A percentile compares a stretch with the other conserved stretches of the same genome.
Evolutionary conservation across 2,113 vertebrate genomes (phyloP).

Genomic region (Danio rerio): DNA sequence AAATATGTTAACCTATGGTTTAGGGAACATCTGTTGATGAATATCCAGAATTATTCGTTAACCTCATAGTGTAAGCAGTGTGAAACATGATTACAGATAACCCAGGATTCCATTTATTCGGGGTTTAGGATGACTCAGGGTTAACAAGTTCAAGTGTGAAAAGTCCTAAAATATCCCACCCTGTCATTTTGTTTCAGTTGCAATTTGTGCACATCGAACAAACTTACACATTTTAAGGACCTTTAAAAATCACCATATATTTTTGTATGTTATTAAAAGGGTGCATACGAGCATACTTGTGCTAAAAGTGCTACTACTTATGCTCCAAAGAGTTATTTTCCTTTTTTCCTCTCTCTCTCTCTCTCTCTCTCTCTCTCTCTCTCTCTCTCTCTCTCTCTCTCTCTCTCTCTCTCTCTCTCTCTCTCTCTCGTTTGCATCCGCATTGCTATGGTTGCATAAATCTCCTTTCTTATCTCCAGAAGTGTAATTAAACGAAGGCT

Average conservation of each 20-base stretch:
- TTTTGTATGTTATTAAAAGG: not conserved
- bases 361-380: not conserved
- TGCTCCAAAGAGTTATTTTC: not conserved
- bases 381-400: not conserved
- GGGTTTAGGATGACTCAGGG: too few relatives aligned
- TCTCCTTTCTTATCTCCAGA: constrained; percentile 14
- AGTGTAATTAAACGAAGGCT: constrained; percentile 15
- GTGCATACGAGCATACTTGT: not conserved
- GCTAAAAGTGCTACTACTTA: not conserved
- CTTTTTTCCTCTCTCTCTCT: not conserved
- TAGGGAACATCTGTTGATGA: too few relatives aligned
- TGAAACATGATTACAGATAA: too few relatives aligned
- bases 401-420: not conserved
- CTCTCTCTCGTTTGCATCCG: not conserved
- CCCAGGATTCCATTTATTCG: too few relatives aligned
- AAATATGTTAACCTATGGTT: too few relatives aligned
- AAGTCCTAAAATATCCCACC: too few relatives aligned
- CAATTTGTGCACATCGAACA: too few relatives aligned
- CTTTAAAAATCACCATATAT: not conserved
- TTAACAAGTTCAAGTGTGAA: too few relatives aligned
- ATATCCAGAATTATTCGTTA: too few relatives aligned
- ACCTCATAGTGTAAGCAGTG: too few relatives aligned
- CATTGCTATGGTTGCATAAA: not conserved
- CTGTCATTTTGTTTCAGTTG: too few relatives aligned
- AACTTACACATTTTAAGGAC: too few relatives aligned